These are phyloP conservation scores for Pseudonaja textilis DNA, from an alignment of 2,113 vertebrate genomes.

Conservation along the genomic window DNA sequence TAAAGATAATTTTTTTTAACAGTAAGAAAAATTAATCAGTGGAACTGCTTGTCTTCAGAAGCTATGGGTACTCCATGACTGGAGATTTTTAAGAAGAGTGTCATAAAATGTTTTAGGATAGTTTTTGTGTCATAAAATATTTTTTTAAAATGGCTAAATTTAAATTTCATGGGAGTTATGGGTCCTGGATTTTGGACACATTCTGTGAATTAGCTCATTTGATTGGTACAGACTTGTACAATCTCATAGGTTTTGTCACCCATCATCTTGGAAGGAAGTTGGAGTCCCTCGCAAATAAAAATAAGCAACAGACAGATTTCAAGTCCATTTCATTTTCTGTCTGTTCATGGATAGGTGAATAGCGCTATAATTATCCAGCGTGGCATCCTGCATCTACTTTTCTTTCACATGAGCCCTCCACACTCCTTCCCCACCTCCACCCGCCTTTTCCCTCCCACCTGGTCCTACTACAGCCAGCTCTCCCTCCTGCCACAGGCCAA, in stretches of 20 bases:
- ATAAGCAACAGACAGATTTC: neutral
- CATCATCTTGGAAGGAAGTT: neutral
- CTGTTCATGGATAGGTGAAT: neutral
- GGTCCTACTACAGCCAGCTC: neutral
- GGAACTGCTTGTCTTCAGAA: neutral
- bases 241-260: neutral
- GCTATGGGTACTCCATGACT: neutral
- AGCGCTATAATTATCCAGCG: neutral
- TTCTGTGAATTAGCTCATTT: neutral
- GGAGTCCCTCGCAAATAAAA: neutral
- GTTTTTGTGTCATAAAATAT: neutral
- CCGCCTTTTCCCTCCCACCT: neutral
- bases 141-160: neutral
- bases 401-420: neutral
- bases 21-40: neutral
- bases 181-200: neutral
- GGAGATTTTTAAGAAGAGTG: neutral
- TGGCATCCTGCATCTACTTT: neutral
- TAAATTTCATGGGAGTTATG: neutral
- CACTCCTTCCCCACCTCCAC: neutral
- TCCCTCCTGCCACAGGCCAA: constrained; percentile 48
- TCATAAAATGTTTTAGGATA: neutral
- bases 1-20: neutral
- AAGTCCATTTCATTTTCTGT: neutral
- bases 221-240: neutral